These are phyloP conservation scores for Thermophis baileyi DNA, from an alignment of 2,113 vertebrate species.

Conservation along the genomic window DNA sequence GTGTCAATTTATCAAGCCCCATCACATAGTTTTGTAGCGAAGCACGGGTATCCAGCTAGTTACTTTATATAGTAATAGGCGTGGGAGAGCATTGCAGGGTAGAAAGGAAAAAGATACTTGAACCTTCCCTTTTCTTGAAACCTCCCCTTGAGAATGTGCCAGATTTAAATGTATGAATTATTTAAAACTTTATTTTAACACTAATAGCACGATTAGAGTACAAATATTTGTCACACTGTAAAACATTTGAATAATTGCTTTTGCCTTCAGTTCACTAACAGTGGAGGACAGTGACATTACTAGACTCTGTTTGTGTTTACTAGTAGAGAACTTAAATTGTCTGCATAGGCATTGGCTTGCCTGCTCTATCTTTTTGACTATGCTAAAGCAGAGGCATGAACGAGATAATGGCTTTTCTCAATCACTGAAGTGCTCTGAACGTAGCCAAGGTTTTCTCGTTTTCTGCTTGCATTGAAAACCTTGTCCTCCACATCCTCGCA, in stretches of 20 bases:
- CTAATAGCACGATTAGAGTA: not conserved
- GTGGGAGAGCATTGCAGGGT: not conserved
- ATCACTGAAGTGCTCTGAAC: not conserved
- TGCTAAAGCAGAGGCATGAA: not conserved
- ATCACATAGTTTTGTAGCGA: too few relatives aligned
- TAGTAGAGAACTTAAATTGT: not conserved
- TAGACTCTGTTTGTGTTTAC: not conserved
- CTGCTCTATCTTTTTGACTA: not conserved
- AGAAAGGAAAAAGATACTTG: not conserved
- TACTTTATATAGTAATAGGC: too few relatives aligned
- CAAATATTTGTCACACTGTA: not conserved
- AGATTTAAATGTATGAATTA: not conserved
- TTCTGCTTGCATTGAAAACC: not conserved
- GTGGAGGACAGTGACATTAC: not conserved
- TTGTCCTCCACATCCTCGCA: not conserved
- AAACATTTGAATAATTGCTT: not conserved
- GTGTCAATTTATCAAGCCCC: too few relatives aligned
- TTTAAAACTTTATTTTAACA: not conserved
- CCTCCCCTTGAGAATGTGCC: not conserved
- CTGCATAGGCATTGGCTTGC: not conserved
- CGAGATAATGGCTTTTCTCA: not conserved
- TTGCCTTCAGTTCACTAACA: not conserved
- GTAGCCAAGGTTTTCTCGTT: not conserved
- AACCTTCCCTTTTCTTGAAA: not conserved
- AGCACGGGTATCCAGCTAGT: too few relatives aligned